Conservation (phyloP, 64 coral and sea anemone species). For the Montipora sp. region DNA sequence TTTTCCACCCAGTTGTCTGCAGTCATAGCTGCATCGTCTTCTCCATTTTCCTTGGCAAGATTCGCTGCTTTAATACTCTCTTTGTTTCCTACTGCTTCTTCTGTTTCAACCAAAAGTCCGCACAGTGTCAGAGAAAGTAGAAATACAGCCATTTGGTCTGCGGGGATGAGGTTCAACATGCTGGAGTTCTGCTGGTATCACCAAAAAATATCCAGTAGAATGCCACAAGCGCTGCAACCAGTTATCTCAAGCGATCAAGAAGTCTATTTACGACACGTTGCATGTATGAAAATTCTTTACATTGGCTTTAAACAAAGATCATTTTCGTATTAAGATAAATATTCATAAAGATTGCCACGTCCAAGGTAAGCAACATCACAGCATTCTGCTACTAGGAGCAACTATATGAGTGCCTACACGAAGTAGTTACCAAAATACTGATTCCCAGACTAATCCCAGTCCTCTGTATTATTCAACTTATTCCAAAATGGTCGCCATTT, state of each 20-base stretch:
- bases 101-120: not conserved
- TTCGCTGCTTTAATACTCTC: not conserved
- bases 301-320: not conserved
- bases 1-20: constrained; percentile 73
- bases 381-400: too few species aligned
- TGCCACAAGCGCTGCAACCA: not conserved
- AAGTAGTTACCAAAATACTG: too few species aligned
- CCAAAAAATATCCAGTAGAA: too few species aligned
- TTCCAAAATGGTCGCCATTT: too few species aligned
- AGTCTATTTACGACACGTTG: not conserved
- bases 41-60: not conserved
- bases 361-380: not conserved
- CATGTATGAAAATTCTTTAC: not conserved
- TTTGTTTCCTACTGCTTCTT: not conserved
- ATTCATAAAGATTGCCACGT: constrained; percentile 35
- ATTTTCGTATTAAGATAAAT: constrained; percentile 2
- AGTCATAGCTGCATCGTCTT: not conserved
- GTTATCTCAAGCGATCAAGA: not conserved
- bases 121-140: constrained; percentile 1
- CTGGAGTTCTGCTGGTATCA: not conserved
- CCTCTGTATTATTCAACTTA: too few species aligned
- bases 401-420: too few species aligned
- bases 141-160: not conserved
- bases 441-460: too few species aligned
- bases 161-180: not conserved